Evolutionary conservation across 2,797 vertebrate species (phyloP).

Genomic region (Melanotaenia pygmaea): DNA sequence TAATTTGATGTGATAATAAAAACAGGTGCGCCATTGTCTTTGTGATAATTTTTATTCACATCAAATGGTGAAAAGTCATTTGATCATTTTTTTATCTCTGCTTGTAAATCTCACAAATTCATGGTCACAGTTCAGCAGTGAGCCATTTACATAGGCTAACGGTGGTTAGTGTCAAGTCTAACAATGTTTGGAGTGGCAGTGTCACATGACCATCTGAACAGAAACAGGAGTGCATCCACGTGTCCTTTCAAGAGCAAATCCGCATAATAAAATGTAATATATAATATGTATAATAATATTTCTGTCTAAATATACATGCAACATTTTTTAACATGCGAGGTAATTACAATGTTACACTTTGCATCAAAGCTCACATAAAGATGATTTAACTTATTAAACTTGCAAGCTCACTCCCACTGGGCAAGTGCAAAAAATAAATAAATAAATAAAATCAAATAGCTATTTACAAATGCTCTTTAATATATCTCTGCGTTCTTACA

Average conservation of each 20-base stretch:
- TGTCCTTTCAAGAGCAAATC: conserved; percentile 73
- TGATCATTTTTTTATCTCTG: conserved; percentile 61
- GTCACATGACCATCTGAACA: conserved; percentile 82
- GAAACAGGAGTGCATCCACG: conserved; percentile 73
- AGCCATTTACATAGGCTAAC: conserved; percentile 55
- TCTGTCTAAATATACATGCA: conserved; percentile 76
- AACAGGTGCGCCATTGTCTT: background rate
- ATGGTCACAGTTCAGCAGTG: conserved; percentile 50
- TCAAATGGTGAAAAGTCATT: conserved; percentile 67
- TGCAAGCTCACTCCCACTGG: conserved; percentile 64
- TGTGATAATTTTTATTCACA: conserved; percentile 40
- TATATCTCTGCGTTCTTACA: conserved; percentile 37
- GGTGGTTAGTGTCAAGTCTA: conserved; percentile 53
- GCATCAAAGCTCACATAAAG: conserved; percentile 61
- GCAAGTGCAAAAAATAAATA: background rate
- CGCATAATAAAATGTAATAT: conserved; percentile 75
- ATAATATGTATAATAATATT: conserved; percentile 51
- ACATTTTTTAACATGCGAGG: conserved; percentile 85
- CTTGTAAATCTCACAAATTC: conserved; percentile 72
- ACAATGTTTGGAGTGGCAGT: conserved; percentile 75
- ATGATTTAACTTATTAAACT: conserved; percentile 54
- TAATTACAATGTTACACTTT: conserved; percentile 77
- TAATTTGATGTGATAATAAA: background rate
- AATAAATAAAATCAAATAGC: conserved; percentile 54
- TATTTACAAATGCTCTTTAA: conserved; percentile 81